A percentile compares a stretch with the other conserved stretches of the same genome.
These are phyloP conservation scores for Phengaris arion DNA, from an alignment of 2,888 invertebrate species.

Conservation along the genomic window DNA sequence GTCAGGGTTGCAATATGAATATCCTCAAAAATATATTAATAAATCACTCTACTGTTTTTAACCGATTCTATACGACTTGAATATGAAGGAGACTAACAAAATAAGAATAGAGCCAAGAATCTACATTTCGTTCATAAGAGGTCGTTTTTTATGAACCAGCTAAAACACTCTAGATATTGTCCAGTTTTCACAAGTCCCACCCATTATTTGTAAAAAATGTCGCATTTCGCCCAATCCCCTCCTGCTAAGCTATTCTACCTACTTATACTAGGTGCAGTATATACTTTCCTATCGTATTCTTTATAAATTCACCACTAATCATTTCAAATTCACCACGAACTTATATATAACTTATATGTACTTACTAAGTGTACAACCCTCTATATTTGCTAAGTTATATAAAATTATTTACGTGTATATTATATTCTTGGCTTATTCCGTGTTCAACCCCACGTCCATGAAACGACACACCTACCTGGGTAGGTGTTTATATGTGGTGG, in stretches of 20 bases:
- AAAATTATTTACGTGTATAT: constrained; percentile 1
- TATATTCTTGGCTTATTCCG: not conserved
- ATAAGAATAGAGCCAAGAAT: too few relatives aligned
- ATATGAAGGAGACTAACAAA: too few relatives aligned
- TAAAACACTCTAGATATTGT: constrained; percentile 5
- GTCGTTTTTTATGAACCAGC: not conserved
- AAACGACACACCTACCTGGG: too few relatives aligned
- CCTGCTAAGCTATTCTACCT: constrained; percentile 62
- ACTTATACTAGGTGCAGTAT: constrained; percentile 74
- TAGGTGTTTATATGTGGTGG: too few relatives aligned
- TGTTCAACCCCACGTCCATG: too few relatives aligned
- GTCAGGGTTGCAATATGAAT: too few relatives aligned
- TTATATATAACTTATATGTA: constrained; percentile 13
- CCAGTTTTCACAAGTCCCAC: not conserved
- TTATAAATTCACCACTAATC: constrained; percentile 44
- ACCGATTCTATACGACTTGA: too few relatives aligned
- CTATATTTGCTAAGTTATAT: not conserved
- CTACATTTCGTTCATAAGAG: not conserved
- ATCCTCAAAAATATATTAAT: too few relatives aligned
- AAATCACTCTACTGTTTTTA: too few relatives aligned
- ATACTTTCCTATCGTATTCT: constrained; percentile 58
- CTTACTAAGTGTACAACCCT: not conserved
- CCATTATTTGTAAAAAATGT: constrained; percentile 18
- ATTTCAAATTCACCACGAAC: constrained; percentile 8
- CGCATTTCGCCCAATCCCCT: constrained; percentile 47